Evolutionary conservation across 2,113 vertebrate genomes (phyloP), one percentile per base, ranked within the genome.

Genomic region (Pseudopodoces humilis): DNA sequence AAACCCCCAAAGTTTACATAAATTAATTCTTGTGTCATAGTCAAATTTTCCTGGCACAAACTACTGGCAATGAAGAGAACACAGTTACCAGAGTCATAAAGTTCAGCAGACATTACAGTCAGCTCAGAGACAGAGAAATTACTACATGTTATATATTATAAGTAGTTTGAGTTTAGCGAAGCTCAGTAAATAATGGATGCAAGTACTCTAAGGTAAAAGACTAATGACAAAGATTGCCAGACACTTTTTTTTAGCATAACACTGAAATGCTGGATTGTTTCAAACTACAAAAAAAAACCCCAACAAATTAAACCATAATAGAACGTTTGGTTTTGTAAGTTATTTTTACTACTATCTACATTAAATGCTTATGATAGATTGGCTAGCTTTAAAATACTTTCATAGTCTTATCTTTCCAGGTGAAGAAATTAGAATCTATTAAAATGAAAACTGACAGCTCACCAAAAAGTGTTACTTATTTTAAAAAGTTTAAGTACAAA

Each of bases 41-140:
- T 97, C 96, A 98, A 95, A 97, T 97, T 98, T 98, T 98, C 97
- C 97, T 98, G 97, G 97, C 97, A 98, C 81, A 83, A 95, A 95
- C 41, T 72, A 90, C 64, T 64, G 91, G 94, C 88, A 96, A 97
- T 27, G 81, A 95, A 92, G 88, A 94, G 96, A 97, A 97, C 76
- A 96, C 79, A 96, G 94, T 96, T 96, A 97, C 84, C 71, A 91
- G 63, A 97, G 63, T 81, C 85, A 95, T 60, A 95, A 95, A 96
- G 75, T 93, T 89, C 86, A 91, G 95, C 69, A 88, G 91, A 95
- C 79, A 81, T 70, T 77, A 90, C 59, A 96, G 92, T 94, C 86
- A 91, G 80, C 31, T 92, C 76, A 92, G 53, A 55, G 76, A 96
- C 88, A 80, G 67, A 81, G 69, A 90, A 86, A 88, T 65, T 63